Percentiles rank a stretch among this genome's conserved stretches.
These are phyloP conservation scores for Pandemis corylana DNA, from an alignment of 2,888 invertebrate species.

Conservation along the genomic window DNA sequence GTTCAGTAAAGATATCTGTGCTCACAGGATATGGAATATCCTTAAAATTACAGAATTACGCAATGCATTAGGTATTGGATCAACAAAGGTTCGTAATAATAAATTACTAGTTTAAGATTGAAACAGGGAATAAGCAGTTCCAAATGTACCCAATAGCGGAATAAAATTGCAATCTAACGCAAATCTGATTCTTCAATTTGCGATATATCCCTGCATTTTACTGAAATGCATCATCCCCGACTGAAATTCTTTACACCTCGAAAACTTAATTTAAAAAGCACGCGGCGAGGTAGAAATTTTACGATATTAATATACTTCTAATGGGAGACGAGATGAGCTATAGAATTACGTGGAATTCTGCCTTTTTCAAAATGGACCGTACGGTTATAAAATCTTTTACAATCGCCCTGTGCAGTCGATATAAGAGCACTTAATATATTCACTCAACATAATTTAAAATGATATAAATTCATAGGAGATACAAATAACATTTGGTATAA, in stretches of 20 bases:
- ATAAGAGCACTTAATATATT: background rate
- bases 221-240: constrained; percentile 44
- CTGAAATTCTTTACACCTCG: constrained; percentile 46
- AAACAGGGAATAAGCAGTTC: too few relatives aligned
- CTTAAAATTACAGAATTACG: too few relatives aligned
- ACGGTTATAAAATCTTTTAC: background rate
- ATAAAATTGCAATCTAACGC: too few relatives aligned
- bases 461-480: too few relatives aligned
- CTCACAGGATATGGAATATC: too few relatives aligned
- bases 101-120: too few relatives aligned
- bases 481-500: too few relatives aligned
- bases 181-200: background rate
- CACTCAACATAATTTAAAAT: too few relatives aligned
- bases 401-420: background rate
- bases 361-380: constrained; percentile 38
- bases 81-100: too few relatives aligned
- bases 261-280: constrained; percentile 60
- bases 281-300: constrained; percentile 58
- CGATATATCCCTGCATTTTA: constrained; percentile 19
- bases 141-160: too few relatives aligned
- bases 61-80: too few relatives aligned
- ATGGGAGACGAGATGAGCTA: constrained; percentile 60
- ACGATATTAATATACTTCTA: constrained; percentile 67
- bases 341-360: constrained; percentile 50
- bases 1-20: too few relatives aligned